Evolutionary conservation across 2,797 vertebrate species (phyloP).

Genomic region (Carcharodon carcharias): DNA sequence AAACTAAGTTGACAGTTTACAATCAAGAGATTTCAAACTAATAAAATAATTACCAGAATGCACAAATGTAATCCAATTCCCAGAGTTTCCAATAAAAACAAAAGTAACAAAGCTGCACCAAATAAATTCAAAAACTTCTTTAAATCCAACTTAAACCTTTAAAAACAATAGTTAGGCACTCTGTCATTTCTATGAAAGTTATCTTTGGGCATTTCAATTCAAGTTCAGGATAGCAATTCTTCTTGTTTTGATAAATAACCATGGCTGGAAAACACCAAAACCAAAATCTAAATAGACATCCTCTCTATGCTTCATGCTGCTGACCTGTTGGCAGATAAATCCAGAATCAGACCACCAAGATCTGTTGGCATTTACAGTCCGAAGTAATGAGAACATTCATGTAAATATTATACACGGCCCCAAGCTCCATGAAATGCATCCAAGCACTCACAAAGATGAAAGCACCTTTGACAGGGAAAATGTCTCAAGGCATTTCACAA

Average conservation of each 20-base stretch:
- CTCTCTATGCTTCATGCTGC: neutral
- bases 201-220: neutral
- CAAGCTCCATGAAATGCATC: neutral
- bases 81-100: neutral
- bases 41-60: neutral
- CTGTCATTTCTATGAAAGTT: neutral
- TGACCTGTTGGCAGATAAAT: constrained; percentile 1
- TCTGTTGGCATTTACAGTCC: neutral
- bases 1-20: neutral
- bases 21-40: neutral
- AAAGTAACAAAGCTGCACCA: neutral
- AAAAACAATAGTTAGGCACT: neutral
- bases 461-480: neutral
- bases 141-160: neutral
- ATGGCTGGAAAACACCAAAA: neutral
- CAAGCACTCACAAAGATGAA: neutral
- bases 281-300: neutral
- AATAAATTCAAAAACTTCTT: neutral
- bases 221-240: neutral
- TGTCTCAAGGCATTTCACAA: neutral
- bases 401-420: neutral
- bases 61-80: neutral
- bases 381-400: neutral
- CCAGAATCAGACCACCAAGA: neutral
- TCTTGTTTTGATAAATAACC: neutral